A percentile compares a stretch with the other conserved stretches of the same genome.
phyloP scores from a whole-genome alignment of 2,113 vertebrate species.

The Corvus hawaiiensis region DNA sequence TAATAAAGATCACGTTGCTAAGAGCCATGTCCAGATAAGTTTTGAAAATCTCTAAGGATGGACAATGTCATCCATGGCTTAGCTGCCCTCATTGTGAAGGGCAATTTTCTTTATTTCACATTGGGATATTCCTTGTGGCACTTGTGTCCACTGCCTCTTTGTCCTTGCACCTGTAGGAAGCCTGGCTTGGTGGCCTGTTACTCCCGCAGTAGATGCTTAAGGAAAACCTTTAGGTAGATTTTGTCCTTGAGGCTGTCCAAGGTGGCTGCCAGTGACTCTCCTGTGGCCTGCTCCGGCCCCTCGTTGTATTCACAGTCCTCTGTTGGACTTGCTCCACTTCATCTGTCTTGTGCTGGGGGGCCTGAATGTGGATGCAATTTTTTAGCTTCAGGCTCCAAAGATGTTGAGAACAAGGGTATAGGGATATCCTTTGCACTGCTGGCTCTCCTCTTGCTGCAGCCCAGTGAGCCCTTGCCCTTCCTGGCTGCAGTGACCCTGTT shows the following conservation, averaged over 20 bases:
- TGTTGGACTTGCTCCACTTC: accelerated
- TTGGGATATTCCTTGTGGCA: neutral
- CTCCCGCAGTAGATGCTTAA: neutral
- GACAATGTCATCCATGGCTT: neutral
- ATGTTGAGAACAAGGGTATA: too few relatives aligned
- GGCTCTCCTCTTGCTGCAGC: neutral
- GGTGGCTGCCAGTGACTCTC: neutral
- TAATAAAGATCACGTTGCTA: neutral
- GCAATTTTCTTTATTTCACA: neutral
- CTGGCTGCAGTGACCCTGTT: accelerated
- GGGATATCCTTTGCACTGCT: neutral
- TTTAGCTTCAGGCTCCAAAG: neutral
- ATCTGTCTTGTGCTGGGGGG: neutral
- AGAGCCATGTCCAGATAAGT: neutral
- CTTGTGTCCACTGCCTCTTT: neutral
- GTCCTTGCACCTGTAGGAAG: neutral
- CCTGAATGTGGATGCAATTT: too few relatives aligned
- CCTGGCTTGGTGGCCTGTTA: neutral
- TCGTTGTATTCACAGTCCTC: neutral
- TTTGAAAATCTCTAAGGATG: neutral
- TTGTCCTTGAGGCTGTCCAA: neutral
- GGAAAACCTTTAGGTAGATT: neutral
- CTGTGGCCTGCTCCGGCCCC: neutral
- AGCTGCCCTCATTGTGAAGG: neutral
- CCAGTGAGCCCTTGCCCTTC: neutral